Percentiles rank a stretch among this genome's conserved stretches.
Conservation (phyloP, 2,888 invertebrate genomes). For the Operophtera brumata region DNA sequence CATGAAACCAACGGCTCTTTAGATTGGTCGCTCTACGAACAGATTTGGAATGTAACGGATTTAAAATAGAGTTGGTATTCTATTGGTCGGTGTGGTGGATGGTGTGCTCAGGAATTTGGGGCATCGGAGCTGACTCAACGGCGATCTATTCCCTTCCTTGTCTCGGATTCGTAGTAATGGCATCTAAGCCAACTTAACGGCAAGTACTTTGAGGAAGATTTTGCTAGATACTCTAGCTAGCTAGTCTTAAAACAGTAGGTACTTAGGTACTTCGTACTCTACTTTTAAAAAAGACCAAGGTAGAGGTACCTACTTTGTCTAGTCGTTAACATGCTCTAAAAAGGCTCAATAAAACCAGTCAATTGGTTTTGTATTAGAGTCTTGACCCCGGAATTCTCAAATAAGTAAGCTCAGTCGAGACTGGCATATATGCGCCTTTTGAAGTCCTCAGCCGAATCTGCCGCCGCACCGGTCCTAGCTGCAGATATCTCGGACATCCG, state of each 20-base stretch:
- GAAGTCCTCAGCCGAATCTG: too few species aligned
- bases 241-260: not conserved
- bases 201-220: conserved; percentile 8
- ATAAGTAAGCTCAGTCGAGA: too few species aligned
- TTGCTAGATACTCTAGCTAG: not conserved
- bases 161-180: conserved; percentile 50
- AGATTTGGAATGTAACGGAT: conserved; percentile 34
- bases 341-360: too few species aligned
- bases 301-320: too few species aligned
- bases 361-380: too few species aligned
- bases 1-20: conserved; percentile 63
- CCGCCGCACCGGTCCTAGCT: too few species aligned
- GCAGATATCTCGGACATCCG: too few species aligned
- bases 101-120: conserved; percentile 76
- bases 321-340: too few species aligned
- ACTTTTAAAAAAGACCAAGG: too few species aligned
- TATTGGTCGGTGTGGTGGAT: conserved; percentile 52
- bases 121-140: conserved; percentile 75
- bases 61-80: conserved; percentile 48
- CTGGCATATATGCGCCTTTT: too few species aligned
- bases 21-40: conserved; percentile 23
- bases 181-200: conserved; percentile 25
- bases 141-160: conserved; percentile 71
- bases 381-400: too few species aligned
- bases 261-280: too few species aligned